These are phyloP conservation scores for Bimastos eiseni DNA, from an alignment of 2,888 invertebrate genomes.

Conservation along the genomic window DNA sequence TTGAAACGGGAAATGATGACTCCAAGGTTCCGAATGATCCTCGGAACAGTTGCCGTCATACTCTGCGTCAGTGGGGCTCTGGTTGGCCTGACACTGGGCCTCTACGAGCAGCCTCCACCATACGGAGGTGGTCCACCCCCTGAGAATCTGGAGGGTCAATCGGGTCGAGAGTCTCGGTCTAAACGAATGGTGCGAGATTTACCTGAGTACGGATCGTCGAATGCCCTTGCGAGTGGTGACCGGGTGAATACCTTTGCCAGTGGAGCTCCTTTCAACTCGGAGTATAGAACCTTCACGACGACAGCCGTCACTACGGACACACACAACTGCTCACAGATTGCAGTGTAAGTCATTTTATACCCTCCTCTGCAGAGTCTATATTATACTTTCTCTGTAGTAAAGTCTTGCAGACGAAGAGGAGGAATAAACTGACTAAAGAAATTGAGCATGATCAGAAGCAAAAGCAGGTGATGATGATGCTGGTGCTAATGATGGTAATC, in stretches of 20 bases:
- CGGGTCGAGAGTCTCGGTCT: neutral
- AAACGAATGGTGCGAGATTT: neutral
- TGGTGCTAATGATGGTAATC: too few species aligned
- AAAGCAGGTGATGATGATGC: too few species aligned
- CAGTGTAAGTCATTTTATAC: constrained; percentile 30
- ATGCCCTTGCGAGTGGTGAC: neutral
- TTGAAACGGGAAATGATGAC: neutral
- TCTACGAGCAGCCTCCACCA: constrained; percentile 36
- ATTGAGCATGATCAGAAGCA: too few species aligned
- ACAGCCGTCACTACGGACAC: constrained; percentile 38
- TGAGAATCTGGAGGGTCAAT: neutral
- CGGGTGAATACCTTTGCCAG: neutral
- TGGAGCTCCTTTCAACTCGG: constrained; percentile 16
- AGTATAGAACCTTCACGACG: constrained; percentile 21
- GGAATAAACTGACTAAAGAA: too few species aligned
- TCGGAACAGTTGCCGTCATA: constrained; percentile 29
- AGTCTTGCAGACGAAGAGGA: neutral
- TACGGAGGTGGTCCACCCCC: constrained; percentile 40
- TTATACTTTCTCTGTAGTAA: neutral
- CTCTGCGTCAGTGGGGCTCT: constrained; percentile 31
- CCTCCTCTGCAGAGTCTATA: neutral
- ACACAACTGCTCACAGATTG: constrained; percentile 38
- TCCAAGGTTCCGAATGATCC: constrained; percentile 18
- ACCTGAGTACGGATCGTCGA: neutral
- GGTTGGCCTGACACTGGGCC: constrained; percentile 40